These are phyloP conservation scores for Cyphomyrmex costatus DNA, from an alignment of 1,140 invertebrate genomes.

Conservation along the genomic window DNA sequence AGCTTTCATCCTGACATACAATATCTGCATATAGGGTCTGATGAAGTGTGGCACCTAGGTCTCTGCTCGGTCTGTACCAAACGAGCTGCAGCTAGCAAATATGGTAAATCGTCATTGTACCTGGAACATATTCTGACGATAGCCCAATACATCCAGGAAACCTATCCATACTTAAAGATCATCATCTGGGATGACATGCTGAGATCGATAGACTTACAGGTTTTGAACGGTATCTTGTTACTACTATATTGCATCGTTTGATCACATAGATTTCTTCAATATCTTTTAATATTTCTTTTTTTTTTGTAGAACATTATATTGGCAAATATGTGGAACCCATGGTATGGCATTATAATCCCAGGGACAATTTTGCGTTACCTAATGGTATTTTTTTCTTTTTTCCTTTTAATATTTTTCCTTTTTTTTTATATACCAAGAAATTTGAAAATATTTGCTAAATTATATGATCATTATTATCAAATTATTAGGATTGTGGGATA, in stretches of 20 bases:
- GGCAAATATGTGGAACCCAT: constrained; percentile 93
- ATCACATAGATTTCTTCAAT: constrained; percentile 42
- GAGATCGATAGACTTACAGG: constrained; percentile 90
- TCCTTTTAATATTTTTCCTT: constrained; percentile 15
- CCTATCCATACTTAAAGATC: constrained; percentile 90
- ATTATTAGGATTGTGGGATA: constrained; percentile 90
- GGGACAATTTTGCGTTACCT: constrained; percentile 85
- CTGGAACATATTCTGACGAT: constrained; percentile 90
- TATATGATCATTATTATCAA: constrained; percentile 24
- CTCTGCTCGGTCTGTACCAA: constrained; percentile 91
- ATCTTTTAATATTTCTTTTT: constrained; percentile 58
- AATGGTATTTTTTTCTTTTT: constrained; percentile 80
- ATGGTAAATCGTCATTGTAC: constrained; percentile 88
- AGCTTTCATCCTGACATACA: constrained; percentile 89
- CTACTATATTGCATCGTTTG: constrained; percentile 28
- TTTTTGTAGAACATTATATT: constrained; percentile 89
- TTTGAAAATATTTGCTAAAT: constrained; percentile 4
- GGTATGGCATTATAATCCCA: constrained; percentile 91
- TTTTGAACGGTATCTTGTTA: constrained; percentile 87
- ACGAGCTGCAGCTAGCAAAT: constrained; percentile 86
- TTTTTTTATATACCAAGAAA: constrained; percentile 6
- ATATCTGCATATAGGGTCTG: constrained; percentile 93
- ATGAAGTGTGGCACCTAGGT: constrained; percentile 95
- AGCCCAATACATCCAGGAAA: constrained; percentile 88
- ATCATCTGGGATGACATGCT: constrained; percentile 99